These are phyloP conservation scores for Idaea straminata DNA, from an alignment of 2,888 invertebrate genomes.

Conservation along the genomic window DNA sequence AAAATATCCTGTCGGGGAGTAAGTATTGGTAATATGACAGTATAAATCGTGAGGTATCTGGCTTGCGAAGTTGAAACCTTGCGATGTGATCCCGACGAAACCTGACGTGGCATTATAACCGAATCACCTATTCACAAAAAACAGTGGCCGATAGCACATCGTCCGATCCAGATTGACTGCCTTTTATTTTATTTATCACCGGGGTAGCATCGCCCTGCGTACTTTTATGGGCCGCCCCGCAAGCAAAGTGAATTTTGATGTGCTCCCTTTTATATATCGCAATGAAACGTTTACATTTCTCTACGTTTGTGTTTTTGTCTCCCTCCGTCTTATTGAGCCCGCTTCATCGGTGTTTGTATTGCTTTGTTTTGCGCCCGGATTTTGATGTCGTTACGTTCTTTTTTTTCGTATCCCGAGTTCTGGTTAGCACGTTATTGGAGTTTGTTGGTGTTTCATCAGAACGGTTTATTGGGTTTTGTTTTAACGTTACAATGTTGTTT, in stretches of 20 bases:
- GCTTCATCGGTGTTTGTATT: constrained; percentile 27
- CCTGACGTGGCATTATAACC: constrained; percentile 1
- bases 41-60: background rate
- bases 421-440: constrained; percentile 29
- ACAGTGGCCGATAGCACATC: constrained; percentile 12
- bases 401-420: constrained; percentile 24
- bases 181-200: constrained; percentile 34
- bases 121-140: background rate
- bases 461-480: background rate
- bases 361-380: constrained; percentile 33
- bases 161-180: constrained; percentile 31
- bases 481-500: constrained; percentile 1
- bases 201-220: constrained; percentile 34
- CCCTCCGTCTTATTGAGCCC: constrained; percentile 19
- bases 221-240: constrained; percentile 56
- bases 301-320: constrained; percentile 22
- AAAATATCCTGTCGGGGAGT: constrained; percentile 2
- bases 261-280: constrained; percentile 58
- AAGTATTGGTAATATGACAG: constrained; percentile 15
- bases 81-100: background rate
- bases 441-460: constrained; percentile 14
- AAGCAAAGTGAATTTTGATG: constrained; percentile 73
- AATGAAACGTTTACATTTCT: constrained; percentile 56
- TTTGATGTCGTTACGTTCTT: constrained; percentile 32
- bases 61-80: background rate